Conservation (phyloP, 2,888 invertebrate species). For the Halictus quadricinctus region DNA sequence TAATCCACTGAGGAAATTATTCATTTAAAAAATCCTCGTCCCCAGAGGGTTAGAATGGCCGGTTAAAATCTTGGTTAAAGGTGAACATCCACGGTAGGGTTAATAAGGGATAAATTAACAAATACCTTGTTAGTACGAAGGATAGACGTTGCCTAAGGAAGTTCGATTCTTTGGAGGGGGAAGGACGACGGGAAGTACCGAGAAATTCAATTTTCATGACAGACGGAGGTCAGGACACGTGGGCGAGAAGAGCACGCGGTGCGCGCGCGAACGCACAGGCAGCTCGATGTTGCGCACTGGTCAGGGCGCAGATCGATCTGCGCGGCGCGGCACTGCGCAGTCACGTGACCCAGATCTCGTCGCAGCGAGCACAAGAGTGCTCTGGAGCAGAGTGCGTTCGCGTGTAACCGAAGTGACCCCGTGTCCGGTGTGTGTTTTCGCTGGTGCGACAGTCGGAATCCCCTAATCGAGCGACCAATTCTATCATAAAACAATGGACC, state of each 20-base stretch:
- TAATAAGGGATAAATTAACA: neutral
- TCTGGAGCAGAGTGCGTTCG: neutral
- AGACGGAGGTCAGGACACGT: neutral
- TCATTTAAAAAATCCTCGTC: too few species aligned
- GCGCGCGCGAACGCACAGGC: neutral
- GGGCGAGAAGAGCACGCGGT: neutral
- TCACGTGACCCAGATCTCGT: slow-evolving; percentile 56
- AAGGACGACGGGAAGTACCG: neutral
- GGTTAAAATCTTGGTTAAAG: too few species aligned
- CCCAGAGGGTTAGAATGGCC: too few species aligned
- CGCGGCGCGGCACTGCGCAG: neutral
- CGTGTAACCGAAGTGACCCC: neutral
- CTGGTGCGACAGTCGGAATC: slow-evolving; percentile 9
- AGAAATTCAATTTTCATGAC: neutral
- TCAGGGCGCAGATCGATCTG: slow-evolving; percentile 53
- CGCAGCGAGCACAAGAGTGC: slow-evolving; percentile 19
- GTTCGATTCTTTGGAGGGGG: neutral
- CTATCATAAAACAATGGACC: neutral
- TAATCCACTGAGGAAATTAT: too few species aligned
- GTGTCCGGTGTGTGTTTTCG: neutral
- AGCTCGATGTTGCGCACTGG: neutral
- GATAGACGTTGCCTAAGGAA: neutral
- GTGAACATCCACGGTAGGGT: too few species aligned
- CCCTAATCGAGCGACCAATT: too few species aligned
- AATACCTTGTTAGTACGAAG: neutral